Percentiles rank a stretch among this genome's conserved stretches.
Conservation (phyloP, 2,113 vertebrate genomes). For the Cyanoliseus patagonus region DNA sequence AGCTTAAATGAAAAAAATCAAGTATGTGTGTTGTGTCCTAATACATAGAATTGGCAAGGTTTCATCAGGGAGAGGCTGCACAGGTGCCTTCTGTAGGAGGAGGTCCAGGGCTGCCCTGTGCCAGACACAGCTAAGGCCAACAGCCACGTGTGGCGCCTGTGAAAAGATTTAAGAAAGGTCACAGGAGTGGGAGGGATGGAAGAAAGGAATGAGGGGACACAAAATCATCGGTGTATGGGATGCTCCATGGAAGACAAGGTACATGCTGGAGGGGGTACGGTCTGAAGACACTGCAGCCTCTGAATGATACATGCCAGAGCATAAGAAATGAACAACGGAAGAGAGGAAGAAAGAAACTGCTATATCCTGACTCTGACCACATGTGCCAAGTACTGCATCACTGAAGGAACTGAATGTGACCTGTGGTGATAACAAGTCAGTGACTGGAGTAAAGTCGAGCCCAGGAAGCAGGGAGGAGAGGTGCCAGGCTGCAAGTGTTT, state of each 20-base stretch:
- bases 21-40: neutral
- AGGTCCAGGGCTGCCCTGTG: neutral
- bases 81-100: neutral
- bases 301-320: neutral
- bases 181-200: neutral
- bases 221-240: neutral
- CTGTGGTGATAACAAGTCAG: neutral
- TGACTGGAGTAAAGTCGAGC: neutral
- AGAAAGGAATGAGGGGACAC: neutral
- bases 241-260: neutral
- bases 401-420: neutral
- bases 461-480: neutral
- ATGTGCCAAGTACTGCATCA: neutral
- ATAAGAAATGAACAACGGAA: neutral
- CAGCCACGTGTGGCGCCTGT: neutral
- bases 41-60: neutral
- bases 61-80: neutral
- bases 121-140: neutral
- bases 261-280: fast-evolving
- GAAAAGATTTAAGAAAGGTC: neutral
- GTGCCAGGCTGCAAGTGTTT: neutral
- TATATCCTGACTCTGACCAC: neutral
- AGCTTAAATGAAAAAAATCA: neutral
- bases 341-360: neutral
- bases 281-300: neutral